These are phyloP conservation scores for Protonibea diacanthus DNA, from an alignment of 2,797 vertebrate species.

Conservation along the genomic window DNA sequence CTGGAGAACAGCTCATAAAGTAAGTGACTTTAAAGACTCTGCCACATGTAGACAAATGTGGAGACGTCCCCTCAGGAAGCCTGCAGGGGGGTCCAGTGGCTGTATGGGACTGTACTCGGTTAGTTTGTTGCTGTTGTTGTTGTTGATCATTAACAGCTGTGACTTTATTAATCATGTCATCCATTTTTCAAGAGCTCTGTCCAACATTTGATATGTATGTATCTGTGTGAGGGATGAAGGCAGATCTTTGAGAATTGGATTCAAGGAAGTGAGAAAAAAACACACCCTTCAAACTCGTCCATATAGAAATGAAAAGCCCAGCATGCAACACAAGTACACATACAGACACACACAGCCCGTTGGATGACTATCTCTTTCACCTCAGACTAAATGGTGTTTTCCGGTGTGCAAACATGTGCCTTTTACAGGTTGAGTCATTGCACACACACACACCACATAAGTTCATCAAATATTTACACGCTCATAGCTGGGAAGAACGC, in stretches of 20 bases:
- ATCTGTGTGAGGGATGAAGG: neutral
- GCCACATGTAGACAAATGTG: neutral
- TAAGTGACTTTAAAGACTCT: conserved; percentile 40
- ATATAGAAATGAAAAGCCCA: too few species aligned
- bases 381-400: too few species aligned
- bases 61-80: neutral
- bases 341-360: too few species aligned
- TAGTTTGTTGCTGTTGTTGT: too few species aligned
- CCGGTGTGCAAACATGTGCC: conserved; percentile 16
- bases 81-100: neutral
- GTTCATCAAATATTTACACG: conserved; percentile 39
- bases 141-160: neutral
- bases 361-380: too few species aligned
- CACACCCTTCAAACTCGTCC: too few species aligned
- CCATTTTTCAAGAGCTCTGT: too few species aligned
- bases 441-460: neutral
- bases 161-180: too few species aligned
- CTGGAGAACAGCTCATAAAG: conserved; percentile 7
- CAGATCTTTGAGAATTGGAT: too few species aligned
- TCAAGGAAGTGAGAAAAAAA: too few species aligned
- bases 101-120: neutral
- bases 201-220: too few species aligned
- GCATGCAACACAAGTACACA: too few species aligned
- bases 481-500: conserved; percentile 1
- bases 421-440: conserved; percentile 3